Evolutionary conservation across 2,888 invertebrate species (phyloP).

Genomic region (Mesorhabditis spiculigera): DNA sequence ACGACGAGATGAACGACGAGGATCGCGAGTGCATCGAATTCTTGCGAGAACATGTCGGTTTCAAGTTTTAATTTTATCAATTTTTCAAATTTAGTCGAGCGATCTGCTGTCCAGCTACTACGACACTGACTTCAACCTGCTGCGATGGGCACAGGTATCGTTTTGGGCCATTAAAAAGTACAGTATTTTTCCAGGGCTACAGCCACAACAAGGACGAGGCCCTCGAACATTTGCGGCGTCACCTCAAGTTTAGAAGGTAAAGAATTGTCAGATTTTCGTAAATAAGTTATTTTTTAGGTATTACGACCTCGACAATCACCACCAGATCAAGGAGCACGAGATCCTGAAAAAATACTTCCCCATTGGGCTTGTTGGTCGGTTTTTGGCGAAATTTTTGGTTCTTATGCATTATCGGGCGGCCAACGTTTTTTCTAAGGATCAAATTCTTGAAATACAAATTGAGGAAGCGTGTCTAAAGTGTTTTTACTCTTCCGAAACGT

Average conservation of each 20-base stretch:
- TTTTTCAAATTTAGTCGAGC: slow-evolving; percentile 19
- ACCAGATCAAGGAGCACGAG: slow-evolving; percentile 28
- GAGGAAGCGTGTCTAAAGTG: not conserved
- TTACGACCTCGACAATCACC: slow-evolving; percentile 37
- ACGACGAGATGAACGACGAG: not conserved
- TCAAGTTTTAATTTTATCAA: not conserved
- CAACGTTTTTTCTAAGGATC: too few species aligned
- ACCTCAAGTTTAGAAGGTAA: slow-evolving; percentile 35
- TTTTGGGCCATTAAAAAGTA: not conserved
- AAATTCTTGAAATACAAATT: not conserved
- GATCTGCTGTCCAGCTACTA: slow-evolving; percentile 39
- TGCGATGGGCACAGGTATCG: slow-evolving; percentile 41
- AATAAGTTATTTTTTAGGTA: slow-evolving; percentile 9
- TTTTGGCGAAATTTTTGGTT: too few species aligned
- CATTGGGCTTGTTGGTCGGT: slow-evolving; percentile 39
- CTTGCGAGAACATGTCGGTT: not conserved
- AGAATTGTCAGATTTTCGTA: not conserved
- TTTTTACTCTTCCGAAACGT: too few species aligned
- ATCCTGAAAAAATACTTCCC: slow-evolving; percentile 46
- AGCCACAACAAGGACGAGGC: slow-evolving; percentile 38
- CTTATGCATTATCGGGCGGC: too few species aligned
- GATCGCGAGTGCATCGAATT: not conserved
- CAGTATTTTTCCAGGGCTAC: slow-evolving; percentile 18
- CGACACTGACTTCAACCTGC: slow-evolving; percentile 44
- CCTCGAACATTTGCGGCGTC: slow-evolving; percentile 29